Evolutionary conservation across 2,113 vertebrate species (phyloP).

Genomic region (Nesogale talazaci): DNA sequence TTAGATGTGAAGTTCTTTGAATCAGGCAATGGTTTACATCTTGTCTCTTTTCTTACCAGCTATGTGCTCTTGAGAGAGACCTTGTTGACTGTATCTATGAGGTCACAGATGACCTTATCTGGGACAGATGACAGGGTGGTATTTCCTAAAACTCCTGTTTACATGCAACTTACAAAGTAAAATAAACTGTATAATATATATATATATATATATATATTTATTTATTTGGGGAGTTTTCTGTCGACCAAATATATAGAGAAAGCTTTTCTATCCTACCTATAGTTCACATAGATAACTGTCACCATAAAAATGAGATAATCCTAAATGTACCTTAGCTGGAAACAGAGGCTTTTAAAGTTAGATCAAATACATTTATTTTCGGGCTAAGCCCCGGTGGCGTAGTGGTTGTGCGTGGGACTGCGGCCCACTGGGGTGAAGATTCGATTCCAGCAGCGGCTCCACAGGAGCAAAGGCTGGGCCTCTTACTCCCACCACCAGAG

Average conservation of each 20-base stretch:
- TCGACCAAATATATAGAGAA: not conserved
- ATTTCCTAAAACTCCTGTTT: not conserved
- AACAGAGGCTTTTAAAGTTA: slow-evolving; percentile 48
- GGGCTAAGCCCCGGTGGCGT: no score
- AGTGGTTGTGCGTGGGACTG: no score
- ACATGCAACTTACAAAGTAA: slow-evolving; percentile 15
- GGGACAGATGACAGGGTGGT: not conserved
- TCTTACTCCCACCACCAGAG: no score
- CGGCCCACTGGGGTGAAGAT: no score
- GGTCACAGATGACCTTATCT: not conserved
- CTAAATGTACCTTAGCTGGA: slow-evolving; percentile 32
- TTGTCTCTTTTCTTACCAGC: not conserved
- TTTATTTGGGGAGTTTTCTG: slow-evolving; percentile 6
- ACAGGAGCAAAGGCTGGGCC: no score
- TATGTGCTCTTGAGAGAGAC: not conserved
- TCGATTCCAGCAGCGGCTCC: no score
- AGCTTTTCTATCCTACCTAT: slow-evolving; percentile 8
- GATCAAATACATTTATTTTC: not conserved
- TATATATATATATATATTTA: not conserved
- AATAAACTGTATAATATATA: not conserved
- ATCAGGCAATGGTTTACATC: not conserved
- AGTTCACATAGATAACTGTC: slow-evolving; percentile 14
- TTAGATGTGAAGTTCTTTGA: slow-evolving; percentile 8
- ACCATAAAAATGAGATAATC: slow-evolving; percentile 29
- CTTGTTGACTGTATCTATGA: not conserved